Evolutionary conservation across 1,140 invertebrate genomes (phyloP), one percentile per base, ranked within the genome.

Genomic region (Pygmarrhopalites habei): DNA sequence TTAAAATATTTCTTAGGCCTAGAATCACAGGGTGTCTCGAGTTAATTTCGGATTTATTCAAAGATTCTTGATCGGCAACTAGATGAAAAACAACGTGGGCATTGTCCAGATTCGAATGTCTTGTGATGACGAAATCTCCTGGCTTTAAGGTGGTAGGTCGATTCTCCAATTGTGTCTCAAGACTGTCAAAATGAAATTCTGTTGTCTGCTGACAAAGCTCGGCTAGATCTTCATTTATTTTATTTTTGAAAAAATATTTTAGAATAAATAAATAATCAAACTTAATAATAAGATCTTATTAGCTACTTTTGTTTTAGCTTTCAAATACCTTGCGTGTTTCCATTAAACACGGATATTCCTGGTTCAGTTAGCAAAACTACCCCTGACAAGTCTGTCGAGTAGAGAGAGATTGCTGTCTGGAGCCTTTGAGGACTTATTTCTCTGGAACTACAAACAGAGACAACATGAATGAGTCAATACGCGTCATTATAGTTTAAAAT

Each of bases 1-100:
- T 95, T 60, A 98, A 78, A 68, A 98, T 92, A 78, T 97, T 97
- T 56, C 95, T 82, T 32, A 98, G 79, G 3, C 92, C 95, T 49
- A 97, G 80, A 65, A 99, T 94, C n/a, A 88, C 90, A 14, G 93
- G 88, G 82, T 98, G 93, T 19, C 95, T 82, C 1, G 94, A 98
- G 69, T 92, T 95, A 29, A 98, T 93, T 72, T 98, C 95, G 64
- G 83, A 86, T 63, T 47, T 64, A 52, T 70, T 73, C 3, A 74
- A 71, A 1, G 81, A 63, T 7, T 72, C 64, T 43, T 76, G 88
- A 75, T 92, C 89, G 1, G 85, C 83, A 0, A 97, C 87, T 70
- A 99, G 83, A 75, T 98, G 95, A 79, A 97, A 98, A 60, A 97
- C 85, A 2, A 95, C 84, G 79, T 98, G 93, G 44, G 91, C 88